Conservation (phyloP, 2,888 invertebrate species). For the Nomada ferruginata region DNA sequence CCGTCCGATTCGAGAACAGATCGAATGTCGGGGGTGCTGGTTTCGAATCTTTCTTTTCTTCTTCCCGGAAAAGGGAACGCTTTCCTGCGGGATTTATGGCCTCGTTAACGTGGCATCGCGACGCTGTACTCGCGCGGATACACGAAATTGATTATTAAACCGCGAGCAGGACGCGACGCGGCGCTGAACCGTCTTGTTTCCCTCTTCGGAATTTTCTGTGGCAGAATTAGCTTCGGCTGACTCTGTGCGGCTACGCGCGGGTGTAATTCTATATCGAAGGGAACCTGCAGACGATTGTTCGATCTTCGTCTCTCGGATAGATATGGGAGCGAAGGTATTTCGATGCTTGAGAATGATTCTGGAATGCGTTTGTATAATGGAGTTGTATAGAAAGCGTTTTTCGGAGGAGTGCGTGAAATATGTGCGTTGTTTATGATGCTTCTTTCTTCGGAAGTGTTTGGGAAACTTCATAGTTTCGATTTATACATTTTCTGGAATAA, state of each 20-base stretch:
- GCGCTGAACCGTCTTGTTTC: constrained; percentile 30
- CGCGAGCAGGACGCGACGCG: constrained; percentile 2
- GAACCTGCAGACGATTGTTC: background rate
- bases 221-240: too few relatives aligned
- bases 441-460: background rate
- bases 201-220: background rate
- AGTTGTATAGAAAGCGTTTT: background rate
- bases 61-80: constrained; percentile 61
- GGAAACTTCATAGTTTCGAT: background rate
- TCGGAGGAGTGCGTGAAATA: background rate
- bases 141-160: constrained; percentile 57
- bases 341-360: background rate
- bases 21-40: constrained; percentile 66
- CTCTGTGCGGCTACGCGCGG: too few relatives aligned
- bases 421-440: background rate
- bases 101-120: constrained; percentile 61
- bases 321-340: background rate
- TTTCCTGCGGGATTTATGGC: constrained; percentile 61
- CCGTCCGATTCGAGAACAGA: constrained; percentile 72
- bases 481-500: too few relatives aligned
- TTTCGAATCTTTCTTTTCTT: constrained; percentile 56
- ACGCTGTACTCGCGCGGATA: constrained; percentile 16
- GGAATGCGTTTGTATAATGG: background rate
- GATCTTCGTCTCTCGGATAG: background rate
- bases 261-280: constrained; percentile 44